phyloP scores from a whole-genome alignment of 2,797 vertebrate genomes.

The Amphiprion clarkii region DNA sequence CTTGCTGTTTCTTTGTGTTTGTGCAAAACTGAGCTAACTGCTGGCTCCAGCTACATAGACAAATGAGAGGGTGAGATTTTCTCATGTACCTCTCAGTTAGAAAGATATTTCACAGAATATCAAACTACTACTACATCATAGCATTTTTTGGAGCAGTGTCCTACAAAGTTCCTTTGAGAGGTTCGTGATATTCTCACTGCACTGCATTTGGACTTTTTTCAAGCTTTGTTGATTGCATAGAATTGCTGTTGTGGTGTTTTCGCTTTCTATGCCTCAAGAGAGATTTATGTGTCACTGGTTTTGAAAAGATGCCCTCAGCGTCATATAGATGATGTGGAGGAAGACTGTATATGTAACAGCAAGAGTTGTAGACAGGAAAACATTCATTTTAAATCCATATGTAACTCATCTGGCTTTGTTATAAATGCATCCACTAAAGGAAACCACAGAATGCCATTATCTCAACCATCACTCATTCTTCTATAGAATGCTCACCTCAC shows the following conservation, averaged over 20 bases:
- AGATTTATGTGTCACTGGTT: constrained; percentile 35
- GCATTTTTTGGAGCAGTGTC: background rate
- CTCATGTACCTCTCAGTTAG: background rate
- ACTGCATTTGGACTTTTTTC: background rate
- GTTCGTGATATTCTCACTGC: background rate
- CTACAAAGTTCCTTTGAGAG: background rate
- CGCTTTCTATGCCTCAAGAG: background rate
- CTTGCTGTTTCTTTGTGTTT: background rate
- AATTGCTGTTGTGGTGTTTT: constrained; percentile 25
- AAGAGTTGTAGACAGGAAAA: constrained; percentile 56
- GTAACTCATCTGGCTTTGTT: constrained; percentile 61
- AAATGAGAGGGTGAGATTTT: background rate
- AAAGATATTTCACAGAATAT: background rate
- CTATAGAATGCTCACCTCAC: constrained; percentile 39
- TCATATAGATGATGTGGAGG: constrained; percentile 19
- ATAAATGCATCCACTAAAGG: constrained; percentile 47
- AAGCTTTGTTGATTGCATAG: constrained; percentile 18
- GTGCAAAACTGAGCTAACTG: background rate
- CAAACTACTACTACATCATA: background rate
- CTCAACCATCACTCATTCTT: constrained; percentile 47
- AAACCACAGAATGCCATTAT: constrained; percentile 69
- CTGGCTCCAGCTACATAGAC: background rate
- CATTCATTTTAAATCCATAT: constrained; percentile 49
- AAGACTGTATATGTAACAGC: constrained; percentile 28
- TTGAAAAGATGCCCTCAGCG: constrained; percentile 37